These are phyloP conservation scores for Leistus spinibarbis DNA, from an alignment of 2,888 invertebrate species.

Conservation along the genomic window DNA sequence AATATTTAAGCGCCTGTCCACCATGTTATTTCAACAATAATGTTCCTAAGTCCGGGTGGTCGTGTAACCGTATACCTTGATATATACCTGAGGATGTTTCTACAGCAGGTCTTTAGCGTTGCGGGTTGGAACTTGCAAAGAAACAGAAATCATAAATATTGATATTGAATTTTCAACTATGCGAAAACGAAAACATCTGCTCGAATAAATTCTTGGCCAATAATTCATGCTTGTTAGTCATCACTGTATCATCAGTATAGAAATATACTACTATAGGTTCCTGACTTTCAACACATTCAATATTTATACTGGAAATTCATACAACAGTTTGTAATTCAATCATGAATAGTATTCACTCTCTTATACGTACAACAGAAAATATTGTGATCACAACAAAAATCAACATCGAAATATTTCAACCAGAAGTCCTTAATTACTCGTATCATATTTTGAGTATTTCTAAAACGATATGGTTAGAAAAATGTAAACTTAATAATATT, in stretches of 20 bases:
- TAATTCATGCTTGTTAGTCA: constrained; percentile 28
- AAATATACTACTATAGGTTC: constrained; percentile 7
- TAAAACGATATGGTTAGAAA: too few relatives aligned
- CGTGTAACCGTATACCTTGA: neutral
- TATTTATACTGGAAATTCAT: constrained; percentile 1
- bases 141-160: constrained; percentile 25
- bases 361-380: too few relatives aligned
- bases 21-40: constrained; percentile 24
- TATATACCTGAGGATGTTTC: neutral
- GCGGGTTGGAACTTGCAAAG: too few relatives aligned
- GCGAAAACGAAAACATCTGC: constrained; percentile 37
- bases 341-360: too few relatives aligned
- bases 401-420: too few relatives aligned
- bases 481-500: too few relatives aligned
- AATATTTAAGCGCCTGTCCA: neutral
- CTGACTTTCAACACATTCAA: neutral
- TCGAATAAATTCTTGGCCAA: constrained; percentile 26
- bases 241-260: constrained; percentile 7
- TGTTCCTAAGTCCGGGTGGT: neutral
- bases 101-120: too few relatives aligned
- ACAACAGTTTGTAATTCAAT: neutral
- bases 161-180: constrained; percentile 19
- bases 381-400: too few relatives aligned
- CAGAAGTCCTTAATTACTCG: too few relatives aligned
- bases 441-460: too few relatives aligned